Base-by-base conservation (phyloP, 64 coral and sea anemone genomes). In the Montipora capricornis region DNA sequence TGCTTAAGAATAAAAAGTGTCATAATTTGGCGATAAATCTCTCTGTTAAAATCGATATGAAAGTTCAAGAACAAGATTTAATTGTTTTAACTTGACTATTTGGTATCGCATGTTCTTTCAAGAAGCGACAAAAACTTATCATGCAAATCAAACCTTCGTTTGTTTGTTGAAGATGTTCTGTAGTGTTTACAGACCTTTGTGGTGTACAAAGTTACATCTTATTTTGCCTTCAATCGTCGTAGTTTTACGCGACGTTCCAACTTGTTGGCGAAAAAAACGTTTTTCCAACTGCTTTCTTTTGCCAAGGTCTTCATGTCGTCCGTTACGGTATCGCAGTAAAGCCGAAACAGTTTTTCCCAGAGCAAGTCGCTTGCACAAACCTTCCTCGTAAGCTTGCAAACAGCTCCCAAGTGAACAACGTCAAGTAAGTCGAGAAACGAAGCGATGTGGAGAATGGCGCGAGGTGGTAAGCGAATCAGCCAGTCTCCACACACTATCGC, bases 401-500 rank as follows among this genome's bases (percentile, higher is more conserved):
- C 83, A 69, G 83, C 61, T 37, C 74, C 64, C 17, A 93, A 78
- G 4, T 69, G 92, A 79, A 93, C 92, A 44, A 93, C 45, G 48
- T 93, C 92, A 78, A 93, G 48, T 13, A 93, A 50, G 44, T 64
- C 75, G 59, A 93, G 83, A 93, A 70, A 93, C 20, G 75, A 79
- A 74, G 83, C 61, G 10, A 93, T 44, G 49, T 78, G 74, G 2
- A 93, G 37, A 22, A 93, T 20, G 45, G 80, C 92, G 26, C 77
- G 76, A 5, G 92, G 84, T 47, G 92, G 92, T 48, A 93, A 14
- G n/a, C 92, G 74, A 51, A 93, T 52, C 9, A 93, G 26, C 92
- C 92, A 93, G 76, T 88, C 92, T 44, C 92, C 92, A 88, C 92
- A 93, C 2, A 87, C 92, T 8, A 93, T 87, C 1, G 83, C 92